Evolutionary conservation across 2,113 vertebrate species (phyloP).

Genomic region (Pungitius pungitius): DNA sequence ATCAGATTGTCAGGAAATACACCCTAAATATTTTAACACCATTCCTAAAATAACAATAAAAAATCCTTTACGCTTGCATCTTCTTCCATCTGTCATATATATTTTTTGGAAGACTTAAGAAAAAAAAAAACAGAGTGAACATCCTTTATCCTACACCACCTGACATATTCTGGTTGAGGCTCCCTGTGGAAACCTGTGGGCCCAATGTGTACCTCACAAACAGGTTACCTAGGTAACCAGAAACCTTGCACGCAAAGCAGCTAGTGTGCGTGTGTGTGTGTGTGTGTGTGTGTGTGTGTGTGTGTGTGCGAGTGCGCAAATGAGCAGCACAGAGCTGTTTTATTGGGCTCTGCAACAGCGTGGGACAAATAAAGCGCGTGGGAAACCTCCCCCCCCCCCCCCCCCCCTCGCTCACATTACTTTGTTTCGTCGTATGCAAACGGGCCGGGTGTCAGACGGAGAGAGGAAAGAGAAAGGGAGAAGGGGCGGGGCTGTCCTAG

Average conservation of each 20-base stretch:
- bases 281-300: constrained; percentile 28
- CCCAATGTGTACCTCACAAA: constrained; percentile 18
- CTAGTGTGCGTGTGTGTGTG: constrained; percentile 28
- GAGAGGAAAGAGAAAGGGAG: not conserved
- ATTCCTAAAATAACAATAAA: not conserved
- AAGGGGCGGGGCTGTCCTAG: constrained; percentile 37
- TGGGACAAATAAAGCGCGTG: constrained; percentile 63
- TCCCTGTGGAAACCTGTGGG: constrained; percentile 23
- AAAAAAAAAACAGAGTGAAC: too few species aligned
- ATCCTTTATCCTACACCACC: constrained; percentile 31
- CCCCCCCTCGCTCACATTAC: constrained; percentile 41
- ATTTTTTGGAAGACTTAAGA: too few species aligned
- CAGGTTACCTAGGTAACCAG: constrained; percentile 64
- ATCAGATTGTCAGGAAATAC: not conserved
- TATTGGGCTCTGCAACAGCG: constrained; percentile 57
- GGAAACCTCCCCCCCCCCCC: constrained; percentile 64
- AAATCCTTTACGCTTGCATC: not conserved
- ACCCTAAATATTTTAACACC: not conserved
- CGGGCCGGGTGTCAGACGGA: constrained; percentile 16
- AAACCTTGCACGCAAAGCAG: constrained; percentile 60
- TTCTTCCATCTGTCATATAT: too few species aligned
- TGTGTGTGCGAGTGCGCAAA: constrained; percentile 25
- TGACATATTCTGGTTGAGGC: constrained; percentile 43
- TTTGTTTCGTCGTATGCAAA: constrained; percentile 51
- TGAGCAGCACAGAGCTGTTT: constrained; percentile 50